Percentiles rank a stretch among this genome's conserved stretches.
These are phyloP conservation scores for Telenomus remus DNA, from an alignment of 1,140 invertebrate genomes.

Conservation along the genomic window DNA sequence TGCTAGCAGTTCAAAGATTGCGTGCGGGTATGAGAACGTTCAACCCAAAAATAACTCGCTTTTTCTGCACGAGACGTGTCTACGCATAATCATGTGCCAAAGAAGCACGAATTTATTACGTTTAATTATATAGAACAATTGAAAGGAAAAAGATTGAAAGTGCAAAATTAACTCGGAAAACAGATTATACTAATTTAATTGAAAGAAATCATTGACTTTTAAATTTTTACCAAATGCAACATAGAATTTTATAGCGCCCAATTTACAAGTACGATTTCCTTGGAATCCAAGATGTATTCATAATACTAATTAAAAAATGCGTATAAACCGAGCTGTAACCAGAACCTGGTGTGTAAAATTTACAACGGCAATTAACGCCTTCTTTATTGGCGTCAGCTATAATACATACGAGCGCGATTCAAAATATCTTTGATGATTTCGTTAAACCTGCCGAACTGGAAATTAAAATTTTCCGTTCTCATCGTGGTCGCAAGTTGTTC, in stretches of 20 bases:
- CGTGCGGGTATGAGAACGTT: conserved; percentile 37
- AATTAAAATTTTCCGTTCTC: background rate
- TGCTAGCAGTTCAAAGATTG: conserved; percentile 58
- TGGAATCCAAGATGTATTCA: no score
- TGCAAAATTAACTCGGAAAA: background rate
- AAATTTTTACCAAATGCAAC: no score
- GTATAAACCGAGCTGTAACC: no score
- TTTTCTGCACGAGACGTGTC: conserved; percentile 29
- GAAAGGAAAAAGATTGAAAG: background rate
- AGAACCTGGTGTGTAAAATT: conserved; percentile 50
- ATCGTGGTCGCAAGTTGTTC: no score
- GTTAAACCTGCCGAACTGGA: no score
- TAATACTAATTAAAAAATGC: conserved; percentile 59
- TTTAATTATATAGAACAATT: background rate
- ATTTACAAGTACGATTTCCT: no score
- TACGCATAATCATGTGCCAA: conserved; percentile 49
- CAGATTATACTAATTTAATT: no score
- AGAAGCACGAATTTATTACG: conserved; percentile 8
- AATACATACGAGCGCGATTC: no score
- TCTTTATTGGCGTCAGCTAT: conserved; percentile 61
- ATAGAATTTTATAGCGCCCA: no score
- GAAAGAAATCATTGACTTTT: no score
- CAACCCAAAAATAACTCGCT: conserved; percentile 55
- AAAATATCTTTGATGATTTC: no score
- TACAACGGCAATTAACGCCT: conserved; percentile 64